Evolutionary conservation across 1,140 invertebrate species (phyloP).

Genomic region (Euura lappo): DNA sequence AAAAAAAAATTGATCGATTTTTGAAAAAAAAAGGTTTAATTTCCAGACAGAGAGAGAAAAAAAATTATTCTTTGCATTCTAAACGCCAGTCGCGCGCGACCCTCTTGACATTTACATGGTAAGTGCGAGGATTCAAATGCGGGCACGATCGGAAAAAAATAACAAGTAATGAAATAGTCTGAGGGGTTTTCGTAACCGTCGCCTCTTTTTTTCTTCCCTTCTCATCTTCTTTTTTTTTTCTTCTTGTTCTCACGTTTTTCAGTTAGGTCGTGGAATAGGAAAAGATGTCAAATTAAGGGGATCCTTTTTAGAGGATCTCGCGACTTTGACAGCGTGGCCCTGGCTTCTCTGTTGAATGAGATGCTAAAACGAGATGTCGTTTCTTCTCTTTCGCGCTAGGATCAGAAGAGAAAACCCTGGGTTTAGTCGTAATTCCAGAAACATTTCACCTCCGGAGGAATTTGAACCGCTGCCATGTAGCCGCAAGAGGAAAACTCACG

Average conservation of each 20-base stretch:
- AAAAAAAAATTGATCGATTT: background rate
- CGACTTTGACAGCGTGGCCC: background rate
- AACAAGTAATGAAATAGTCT: conserved; percentile 7
- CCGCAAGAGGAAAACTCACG: too few species aligned
- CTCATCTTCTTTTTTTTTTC: too few species aligned
- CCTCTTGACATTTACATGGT: conserved; percentile 4
- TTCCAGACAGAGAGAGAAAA: background rate
- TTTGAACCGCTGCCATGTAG: too few species aligned
- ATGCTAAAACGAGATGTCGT: conserved; percentile 1
- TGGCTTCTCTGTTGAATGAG: background rate
- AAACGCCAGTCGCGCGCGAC: background rate
- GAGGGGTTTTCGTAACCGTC: background rate
- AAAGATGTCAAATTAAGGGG: conserved; percentile 4
- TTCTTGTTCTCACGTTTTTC: too few species aligned
- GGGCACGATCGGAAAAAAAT: background rate
- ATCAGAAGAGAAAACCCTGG: background rate
- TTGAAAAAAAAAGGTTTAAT: background rate
- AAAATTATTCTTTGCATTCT: background rate
- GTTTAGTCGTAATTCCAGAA: background rate
- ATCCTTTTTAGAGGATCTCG: background rate
- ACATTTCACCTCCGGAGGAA: background rate
- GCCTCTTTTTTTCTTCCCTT: background rate
- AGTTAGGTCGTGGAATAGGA: background rate
- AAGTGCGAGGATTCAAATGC: background rate
- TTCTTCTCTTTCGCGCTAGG: background rate